Evolutionary conservation across 2,888 invertebrate genomes (phyloP).

Genomic region (Sisyra nigra): DNA sequence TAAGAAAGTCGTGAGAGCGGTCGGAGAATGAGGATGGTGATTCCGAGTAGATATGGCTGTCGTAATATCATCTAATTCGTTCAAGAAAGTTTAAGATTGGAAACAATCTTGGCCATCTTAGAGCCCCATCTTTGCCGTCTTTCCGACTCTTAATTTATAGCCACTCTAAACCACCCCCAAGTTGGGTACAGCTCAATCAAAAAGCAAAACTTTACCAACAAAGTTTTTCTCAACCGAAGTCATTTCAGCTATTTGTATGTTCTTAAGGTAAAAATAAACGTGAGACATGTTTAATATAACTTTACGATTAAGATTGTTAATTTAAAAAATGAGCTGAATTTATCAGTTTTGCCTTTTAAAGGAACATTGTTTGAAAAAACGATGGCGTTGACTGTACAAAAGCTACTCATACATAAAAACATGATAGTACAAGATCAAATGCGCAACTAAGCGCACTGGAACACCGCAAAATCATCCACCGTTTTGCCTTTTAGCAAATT

Average conservation of each 20-base stretch:
- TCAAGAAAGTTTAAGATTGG: conserved; percentile 8
- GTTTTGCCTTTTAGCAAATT: conserved; percentile 7
- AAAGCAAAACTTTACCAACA: too few species aligned
- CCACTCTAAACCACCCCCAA: conserved; percentile 4
- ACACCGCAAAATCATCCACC: conserved; percentile 6
- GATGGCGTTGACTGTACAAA: neutral
- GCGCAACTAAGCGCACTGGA: conserved; percentile 6
- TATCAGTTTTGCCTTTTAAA: neutral
- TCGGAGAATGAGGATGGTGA: neutral
- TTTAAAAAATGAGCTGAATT: neutral
- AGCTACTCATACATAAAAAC: conserved; percentile 28
- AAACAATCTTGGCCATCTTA: conserved; percentile 9
- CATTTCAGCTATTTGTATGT: too few species aligned
- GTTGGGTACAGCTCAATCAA: neutral
- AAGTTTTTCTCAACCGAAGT: too few species aligned
- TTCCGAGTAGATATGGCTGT: neutral
- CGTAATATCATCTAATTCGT: conserved; percentile 6
- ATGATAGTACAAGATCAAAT: conserved; percentile 21
- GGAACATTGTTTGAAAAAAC: neutral
- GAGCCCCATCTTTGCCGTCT: conserved; percentile 7
- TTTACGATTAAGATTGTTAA: too few species aligned
- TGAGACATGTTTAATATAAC: too few species aligned
- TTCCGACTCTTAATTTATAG: conserved; percentile 6
- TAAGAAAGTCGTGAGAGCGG: neutral
- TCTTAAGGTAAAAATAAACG: too few species aligned